Evolutionary conservation across 2,113 vertebrate genomes (phyloP).

Genomic region (Phylloscopus whistleri): DNA sequence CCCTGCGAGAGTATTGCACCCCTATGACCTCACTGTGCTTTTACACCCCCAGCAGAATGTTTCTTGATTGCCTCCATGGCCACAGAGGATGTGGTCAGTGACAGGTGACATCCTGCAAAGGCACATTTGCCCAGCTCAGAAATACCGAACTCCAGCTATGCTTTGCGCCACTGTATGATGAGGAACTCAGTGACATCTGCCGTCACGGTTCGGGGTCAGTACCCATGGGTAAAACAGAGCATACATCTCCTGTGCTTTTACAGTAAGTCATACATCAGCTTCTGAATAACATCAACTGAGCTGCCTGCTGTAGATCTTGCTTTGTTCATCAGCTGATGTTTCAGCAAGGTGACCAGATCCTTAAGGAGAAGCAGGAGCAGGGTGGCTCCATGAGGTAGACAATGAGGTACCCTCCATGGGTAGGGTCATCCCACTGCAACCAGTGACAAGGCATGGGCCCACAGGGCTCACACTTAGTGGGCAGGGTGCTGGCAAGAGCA

Average conservation of each 20-base stretch:
- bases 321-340: not conserved
- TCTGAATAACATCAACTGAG: not conserved
- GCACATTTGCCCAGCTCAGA: not conserved
- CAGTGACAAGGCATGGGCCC: fast-evolving
- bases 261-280: not conserved
- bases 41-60: not conserved
- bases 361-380: not conserved
- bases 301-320: not conserved
- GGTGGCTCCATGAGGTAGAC: not conserved
- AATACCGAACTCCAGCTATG: fast-evolving
- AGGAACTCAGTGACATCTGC: not conserved
- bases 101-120: not conserved
- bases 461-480: fast-evolving
- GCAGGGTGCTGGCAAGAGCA: not conserved
- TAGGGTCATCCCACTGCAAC: not conserved
- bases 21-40: fast-evolving
- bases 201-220: not conserved
- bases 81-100: not conserved
- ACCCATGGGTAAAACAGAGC: fast-evolving
- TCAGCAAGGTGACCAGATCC: not conserved
- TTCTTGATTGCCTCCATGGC: not conserved
- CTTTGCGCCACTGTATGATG: fast-evolving
- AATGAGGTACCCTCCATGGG: no score
- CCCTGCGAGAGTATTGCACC: no score
- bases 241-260: not conserved